Evolutionary conservation across 35 echinoderm and acorn worm species (phyloP).

Genomic region (Lytechinus variegatus): DNA sequence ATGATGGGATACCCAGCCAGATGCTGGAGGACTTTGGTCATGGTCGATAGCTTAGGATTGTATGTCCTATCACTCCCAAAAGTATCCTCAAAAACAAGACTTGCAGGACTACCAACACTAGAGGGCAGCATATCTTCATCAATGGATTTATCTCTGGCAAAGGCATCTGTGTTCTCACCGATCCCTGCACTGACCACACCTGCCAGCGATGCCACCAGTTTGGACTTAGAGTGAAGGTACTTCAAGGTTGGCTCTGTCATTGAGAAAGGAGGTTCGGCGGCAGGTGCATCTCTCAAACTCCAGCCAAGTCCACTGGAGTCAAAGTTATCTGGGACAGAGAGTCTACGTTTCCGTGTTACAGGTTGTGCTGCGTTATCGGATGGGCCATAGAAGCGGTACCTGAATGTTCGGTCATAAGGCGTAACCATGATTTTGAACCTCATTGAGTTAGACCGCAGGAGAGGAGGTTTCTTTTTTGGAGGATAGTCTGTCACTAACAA

Average conservation of each 20-base stretch:
- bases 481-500: background rate
- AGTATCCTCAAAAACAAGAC: constrained; percentile 67
- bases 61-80: constrained; percentile 73
- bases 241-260: constrained; percentile 87
- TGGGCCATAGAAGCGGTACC: constrained; percentile 63
- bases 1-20: constrained; percentile 67
- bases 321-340: constrained; percentile 57
- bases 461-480: background rate
- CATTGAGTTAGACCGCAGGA: constrained; percentile 55
- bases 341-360: constrained; percentile 42
- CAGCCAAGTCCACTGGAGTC: constrained; percentile 30
- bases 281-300: background rate
- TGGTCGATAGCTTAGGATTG: constrained; percentile 26
- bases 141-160: constrained; percentile 51
- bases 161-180: constrained; percentile 53
- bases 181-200: constrained; percentile 70
- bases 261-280: constrained; percentile 57
- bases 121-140: constrained; percentile 33
- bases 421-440: constrained; percentile 71
- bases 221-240: constrained; percentile 86
- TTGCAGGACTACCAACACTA: constrained; percentile 43
- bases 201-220: constrained; percentile 75
- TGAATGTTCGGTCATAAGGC: constrained; percentile 70
- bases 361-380: background rate
- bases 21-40: constrained; percentile 64